phyloP scores from a whole-genome alignment of 2,888 invertebrate genomes.

The Aporophyla nigra region DNA sequence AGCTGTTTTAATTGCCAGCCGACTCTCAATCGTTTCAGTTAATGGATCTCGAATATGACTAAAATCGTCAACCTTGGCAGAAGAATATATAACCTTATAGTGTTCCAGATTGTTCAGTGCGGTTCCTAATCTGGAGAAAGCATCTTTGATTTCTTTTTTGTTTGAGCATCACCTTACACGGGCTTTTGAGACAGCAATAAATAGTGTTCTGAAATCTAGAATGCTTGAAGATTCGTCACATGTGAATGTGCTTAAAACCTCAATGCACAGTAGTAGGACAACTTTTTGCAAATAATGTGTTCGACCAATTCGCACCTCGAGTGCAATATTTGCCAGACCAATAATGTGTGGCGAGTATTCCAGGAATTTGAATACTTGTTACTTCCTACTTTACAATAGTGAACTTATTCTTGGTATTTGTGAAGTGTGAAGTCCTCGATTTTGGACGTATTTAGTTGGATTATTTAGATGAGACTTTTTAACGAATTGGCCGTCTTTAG shows the following conservation, averaged over 20 bases:
- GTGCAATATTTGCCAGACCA: constrained; percentile 92
- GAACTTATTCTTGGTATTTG: constrained; percentile 21
- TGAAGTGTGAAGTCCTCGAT: neutral
- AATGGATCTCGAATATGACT: neutral
- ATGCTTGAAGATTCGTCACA: neutral
- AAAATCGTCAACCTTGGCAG: neutral
- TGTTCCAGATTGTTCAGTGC: neutral
- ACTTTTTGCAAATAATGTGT: constrained; percentile 75
- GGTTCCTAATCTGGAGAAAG: neutral
- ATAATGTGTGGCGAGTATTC: constrained; percentile 89
- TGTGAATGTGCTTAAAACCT: neutral
- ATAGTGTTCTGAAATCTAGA: too few species aligned
- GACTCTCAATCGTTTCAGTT: neutral
- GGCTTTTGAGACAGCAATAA: neutral
- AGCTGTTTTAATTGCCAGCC: neutral
- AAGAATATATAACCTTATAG: too few species aligned
- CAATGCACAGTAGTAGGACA: constrained; percentile 1
- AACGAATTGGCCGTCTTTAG: too few species aligned
- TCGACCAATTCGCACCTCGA: constrained; percentile 90
- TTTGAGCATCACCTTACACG: neutral
- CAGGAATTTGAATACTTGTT: constrained; percentile 16
- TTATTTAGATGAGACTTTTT: neutral
- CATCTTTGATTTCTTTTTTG: neutral
- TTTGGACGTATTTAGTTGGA: neutral
- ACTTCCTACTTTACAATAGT: constrained; percentile 31